A percentile compares a stretch with the other conserved stretches of the same genome.
Evolutionary conservation across 2,113 vertebrate species (phyloP).

Genomic region (Hipposideros armiger): DNA sequence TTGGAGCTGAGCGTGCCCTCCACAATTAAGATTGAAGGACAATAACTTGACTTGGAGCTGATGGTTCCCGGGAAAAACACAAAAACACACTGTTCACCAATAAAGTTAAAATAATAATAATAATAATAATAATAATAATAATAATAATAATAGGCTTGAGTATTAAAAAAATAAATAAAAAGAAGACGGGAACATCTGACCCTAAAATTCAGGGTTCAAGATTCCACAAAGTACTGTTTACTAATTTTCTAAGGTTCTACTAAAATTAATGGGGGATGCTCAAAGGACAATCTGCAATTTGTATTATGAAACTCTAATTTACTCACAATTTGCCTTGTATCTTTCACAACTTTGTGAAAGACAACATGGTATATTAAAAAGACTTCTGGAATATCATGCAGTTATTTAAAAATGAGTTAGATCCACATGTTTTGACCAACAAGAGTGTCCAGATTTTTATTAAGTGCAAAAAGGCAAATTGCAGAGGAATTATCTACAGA

Average conservation of each 20-base stretch:
- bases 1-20: too few relatives aligned
- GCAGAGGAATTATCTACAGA: not conserved
- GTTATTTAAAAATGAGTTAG: conserved; percentile 23
- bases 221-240: not conserved
- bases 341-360: not conserved
- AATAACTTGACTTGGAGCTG: too few relatives aligned
- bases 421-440: not conserved
- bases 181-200: not conserved
- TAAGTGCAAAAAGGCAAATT: conserved; percentile 26
- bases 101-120: too few relatives aligned
- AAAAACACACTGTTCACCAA: too few relatives aligned
- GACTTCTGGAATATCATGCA: not conserved
- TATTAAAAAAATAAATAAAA: too few relatives aligned
- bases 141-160: too few relatives aligned
- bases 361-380: not conserved
- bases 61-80: too few relatives aligned
- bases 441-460: not conserved
- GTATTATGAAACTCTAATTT: not conserved
- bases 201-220: conserved; percentile 9
- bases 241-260: not conserved
- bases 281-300: not conserved
- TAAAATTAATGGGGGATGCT: not conserved
- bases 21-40: too few relatives aligned
- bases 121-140: too few relatives aligned
- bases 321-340: not conserved